These are phyloP conservation scores for Hybos culiciformis DNA, from an alignment of 2,888 invertebrate genomes.

Conservation along the genomic window DNA sequence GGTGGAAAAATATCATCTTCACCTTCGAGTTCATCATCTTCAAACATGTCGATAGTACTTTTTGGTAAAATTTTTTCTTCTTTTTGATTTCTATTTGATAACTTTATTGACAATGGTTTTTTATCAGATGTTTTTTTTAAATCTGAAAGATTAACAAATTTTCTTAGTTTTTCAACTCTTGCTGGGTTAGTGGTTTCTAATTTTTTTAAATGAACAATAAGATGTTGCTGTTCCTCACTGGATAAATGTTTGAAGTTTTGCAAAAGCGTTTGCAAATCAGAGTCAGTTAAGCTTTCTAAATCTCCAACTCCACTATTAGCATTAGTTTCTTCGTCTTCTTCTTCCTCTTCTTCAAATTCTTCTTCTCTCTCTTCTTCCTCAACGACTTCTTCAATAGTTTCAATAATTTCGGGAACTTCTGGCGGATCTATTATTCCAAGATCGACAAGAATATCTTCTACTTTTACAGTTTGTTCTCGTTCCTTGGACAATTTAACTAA, in stretches of 20 bases:
- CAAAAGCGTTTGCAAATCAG: constrained; percentile 62
- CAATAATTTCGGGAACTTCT: constrained; percentile 19
- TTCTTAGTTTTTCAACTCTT: constrained; percentile 62
- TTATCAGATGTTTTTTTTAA: constrained; percentile 15
- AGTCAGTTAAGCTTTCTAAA: constrained; percentile 66
- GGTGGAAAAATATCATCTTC: constrained; percentile 19
- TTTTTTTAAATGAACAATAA: constrained; percentile 69
- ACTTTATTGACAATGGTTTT: constrained; percentile 9
- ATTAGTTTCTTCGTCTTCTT: constrained; percentile 17
- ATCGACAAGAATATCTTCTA: constrained; percentile 18
- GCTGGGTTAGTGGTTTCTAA: constrained; percentile 61
- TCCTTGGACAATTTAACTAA: constrained; percentile 48
- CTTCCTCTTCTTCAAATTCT: constrained; percentile 11
- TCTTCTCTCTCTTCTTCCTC: constrained; percentile 18
- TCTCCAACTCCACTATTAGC: constrained; percentile 31
- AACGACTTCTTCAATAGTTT: constrained; percentile 22
- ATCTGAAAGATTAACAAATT: constrained; percentile 51
- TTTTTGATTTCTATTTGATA: constrained; percentile 1
- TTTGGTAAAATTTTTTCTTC: constrained; percentile 4
- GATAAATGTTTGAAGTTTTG: constrained; percentile 71
- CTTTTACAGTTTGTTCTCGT: constrained; percentile 5
- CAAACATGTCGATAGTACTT: constrained; percentile 16
- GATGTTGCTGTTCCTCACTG: constrained; percentile 66
- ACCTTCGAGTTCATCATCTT: constrained; percentile 18
- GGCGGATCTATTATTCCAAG: constrained; percentile 17